Base-by-base conservation (phyloP, 2,113 vertebrate species). In the Coryphaenoides rupestris region DNA sequence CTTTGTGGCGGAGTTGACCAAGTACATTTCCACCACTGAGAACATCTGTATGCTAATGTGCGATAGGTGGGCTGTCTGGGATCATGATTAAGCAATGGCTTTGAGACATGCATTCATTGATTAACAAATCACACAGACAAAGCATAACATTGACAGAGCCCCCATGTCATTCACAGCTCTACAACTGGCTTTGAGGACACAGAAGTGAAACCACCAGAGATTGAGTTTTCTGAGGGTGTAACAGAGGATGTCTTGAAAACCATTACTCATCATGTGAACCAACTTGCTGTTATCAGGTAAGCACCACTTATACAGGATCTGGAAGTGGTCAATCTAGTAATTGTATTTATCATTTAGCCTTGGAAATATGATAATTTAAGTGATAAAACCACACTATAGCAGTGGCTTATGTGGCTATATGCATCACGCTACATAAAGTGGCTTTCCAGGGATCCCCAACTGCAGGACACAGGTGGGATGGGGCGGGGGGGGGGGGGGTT, bases 1-100 rank as follows among this genome's bases (percentile, higher is more conserved):
- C 58, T 33, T 89, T 69, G 53, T 60, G 0, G 77, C 81, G 33
- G 80, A 89, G 66, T 70, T 91, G 60, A 77, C 89, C 63, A 77
- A 61, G 65, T 89, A 90, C 69, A 79, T 89, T 1, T 19, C 61
- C 26, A 74, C 74, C 19, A 72, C 69, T 12, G 47, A 79, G 60
- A 61, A 5, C 2, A 82, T 91, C 63, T 89, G 82, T 33, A 58
- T 46, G 0, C 72, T 16, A 14, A 21, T 91, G 21, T 50, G 71
- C 0, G 82, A 82, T 62, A 77, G 76, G 81, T 33, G n/a, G 17
- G 24, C 9, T 17, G 47, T 2, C 9, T 40, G 33, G 2, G 19
- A 4, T 13, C 9, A 2, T 23, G 12, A 58, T 15, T 12, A 4
- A 60, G 17, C 7, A 19, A 12, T n/a, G 19, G 19, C 21, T 58